phyloP scores from a whole-genome alignment of 2,797 vertebrate species.

The Enteromius mattozi region DNA sequence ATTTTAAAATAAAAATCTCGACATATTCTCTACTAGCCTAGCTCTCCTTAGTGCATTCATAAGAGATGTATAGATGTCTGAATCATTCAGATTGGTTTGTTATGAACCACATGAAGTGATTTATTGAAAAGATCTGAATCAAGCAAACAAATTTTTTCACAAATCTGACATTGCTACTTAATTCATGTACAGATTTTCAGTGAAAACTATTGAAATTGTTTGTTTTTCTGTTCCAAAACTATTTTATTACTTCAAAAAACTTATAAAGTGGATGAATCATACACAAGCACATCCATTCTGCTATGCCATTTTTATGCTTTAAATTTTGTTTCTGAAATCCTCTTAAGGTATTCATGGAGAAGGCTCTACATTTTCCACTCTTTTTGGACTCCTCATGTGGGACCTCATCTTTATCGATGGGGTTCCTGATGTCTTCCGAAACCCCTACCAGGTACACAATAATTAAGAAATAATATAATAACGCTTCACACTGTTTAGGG shows the following conservation, averaged over 20 bases:
- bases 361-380: constrained; percentile 89
- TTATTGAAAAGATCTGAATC: background rate
- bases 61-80: background rate
- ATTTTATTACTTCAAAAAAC: background rate
- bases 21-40: background rate
- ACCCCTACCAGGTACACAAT: constrained; percentile 86
- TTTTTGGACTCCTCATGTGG: constrained; percentile 92
- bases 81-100: background rate
- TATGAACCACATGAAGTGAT: background rate
- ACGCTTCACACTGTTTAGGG: background rate
- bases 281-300: background rate
- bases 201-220: background rate
- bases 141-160: background rate
- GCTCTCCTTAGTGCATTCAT: background rate
- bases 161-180: background rate
- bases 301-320: background rate
- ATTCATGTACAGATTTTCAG: background rate
- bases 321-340: background rate
- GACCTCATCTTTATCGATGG: constrained; percentile 91
- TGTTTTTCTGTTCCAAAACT: background rate
- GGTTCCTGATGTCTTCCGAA: constrained; percentile 90
- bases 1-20: background rate
- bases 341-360: constrained; percentile 93
- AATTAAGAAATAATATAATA: background rate
- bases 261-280: background rate